These are phyloP conservation scores for Phengaris arion DNA, from an alignment of 2,888 invertebrate genomes.

Conservation along the genomic window DNA sequence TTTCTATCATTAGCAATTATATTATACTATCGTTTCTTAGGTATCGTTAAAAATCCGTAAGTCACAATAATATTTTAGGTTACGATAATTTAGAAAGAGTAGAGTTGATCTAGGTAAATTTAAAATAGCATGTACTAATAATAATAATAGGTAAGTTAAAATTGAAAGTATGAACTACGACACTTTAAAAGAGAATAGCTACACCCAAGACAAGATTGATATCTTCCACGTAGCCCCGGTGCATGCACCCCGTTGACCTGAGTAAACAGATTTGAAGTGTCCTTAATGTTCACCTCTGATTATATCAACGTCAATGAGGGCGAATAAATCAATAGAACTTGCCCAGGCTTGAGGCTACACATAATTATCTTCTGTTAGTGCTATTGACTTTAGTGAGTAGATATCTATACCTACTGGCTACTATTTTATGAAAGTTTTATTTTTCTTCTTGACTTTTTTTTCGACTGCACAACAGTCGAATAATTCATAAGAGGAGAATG, in stretches of 20 bases:
- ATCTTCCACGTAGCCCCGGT: slow-evolving; percentile 11
- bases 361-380: slow-evolving; percentile 28
- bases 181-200: background rate
- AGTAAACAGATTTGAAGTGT: slow-evolving; percentile 12
- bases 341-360: background rate
- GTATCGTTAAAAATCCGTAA: too few species aligned
- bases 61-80: too few species aligned
- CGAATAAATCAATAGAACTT: slow-evolving; percentile 1
- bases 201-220: background rate
- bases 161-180: background rate
- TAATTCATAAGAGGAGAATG: too few species aligned
- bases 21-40: too few species aligned
- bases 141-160: too few species aligned
- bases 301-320: background rate
- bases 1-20: too few species aligned
- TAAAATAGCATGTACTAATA: too few species aligned
- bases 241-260: slow-evolving; percentile 20
- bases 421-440: background rate
- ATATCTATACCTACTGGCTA: background rate
- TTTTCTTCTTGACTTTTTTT: too few species aligned
- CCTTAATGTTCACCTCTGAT: slow-evolving; percentile 12
- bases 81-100: too few species aligned
- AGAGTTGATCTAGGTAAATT: too few species aligned
- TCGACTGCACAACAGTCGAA: too few species aligned
- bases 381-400: background rate